Evolutionary conservation across 30 jellyfish, hydroid and myxozoan species (phyloP).

Genomic region (Cassiopea andromeda): DNA sequence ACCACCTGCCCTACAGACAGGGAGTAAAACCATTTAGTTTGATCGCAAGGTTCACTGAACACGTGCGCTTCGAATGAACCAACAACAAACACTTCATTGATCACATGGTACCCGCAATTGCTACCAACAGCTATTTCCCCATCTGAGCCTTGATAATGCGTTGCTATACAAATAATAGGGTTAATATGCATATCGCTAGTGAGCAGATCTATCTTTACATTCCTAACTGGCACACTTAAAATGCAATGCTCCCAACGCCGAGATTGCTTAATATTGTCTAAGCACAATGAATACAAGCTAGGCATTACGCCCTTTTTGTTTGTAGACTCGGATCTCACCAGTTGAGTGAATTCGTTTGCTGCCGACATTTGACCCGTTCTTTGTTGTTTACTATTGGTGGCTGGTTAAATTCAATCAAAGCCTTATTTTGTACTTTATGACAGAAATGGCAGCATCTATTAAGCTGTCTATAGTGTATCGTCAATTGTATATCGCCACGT

Average conservation of each 20-base stretch:
- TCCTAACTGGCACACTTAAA: conserved; percentile 16
- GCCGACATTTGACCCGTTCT: neutral
- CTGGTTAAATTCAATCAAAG: neutral
- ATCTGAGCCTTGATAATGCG: conserved; percentile 49
- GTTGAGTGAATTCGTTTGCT: neutral
- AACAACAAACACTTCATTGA: conserved; percentile 9
- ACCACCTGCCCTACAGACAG: conserved; percentile 41
- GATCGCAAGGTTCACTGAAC: conserved; percentile 64
- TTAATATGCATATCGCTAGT: conserved; percentile 44
- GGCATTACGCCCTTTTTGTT: neutral
- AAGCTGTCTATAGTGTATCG: no score
- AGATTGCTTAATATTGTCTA: conserved; percentile 7
- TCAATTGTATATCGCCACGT: no score
- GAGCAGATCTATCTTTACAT: conserved; percentile 25
- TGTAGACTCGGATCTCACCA: neutral
- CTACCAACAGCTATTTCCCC: conserved; percentile 58
- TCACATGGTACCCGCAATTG: conserved; percentile 63
- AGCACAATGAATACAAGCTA: conserved; percentile 48
- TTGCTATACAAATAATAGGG: conserved; percentile 47
- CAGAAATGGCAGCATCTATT: neutral
- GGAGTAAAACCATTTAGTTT: conserved; percentile 45
- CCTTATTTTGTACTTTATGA: neutral
- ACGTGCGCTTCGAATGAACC: conserved; percentile 53
- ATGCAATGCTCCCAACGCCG: conserved; percentile 41
- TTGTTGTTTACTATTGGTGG: neutral